Evolutionary conservation across 2,113 vertebrate species (phyloP), one percentile per base, ranked within the genome.

Genomic region (Sinocyclocheilus rhinocerous): DNA sequence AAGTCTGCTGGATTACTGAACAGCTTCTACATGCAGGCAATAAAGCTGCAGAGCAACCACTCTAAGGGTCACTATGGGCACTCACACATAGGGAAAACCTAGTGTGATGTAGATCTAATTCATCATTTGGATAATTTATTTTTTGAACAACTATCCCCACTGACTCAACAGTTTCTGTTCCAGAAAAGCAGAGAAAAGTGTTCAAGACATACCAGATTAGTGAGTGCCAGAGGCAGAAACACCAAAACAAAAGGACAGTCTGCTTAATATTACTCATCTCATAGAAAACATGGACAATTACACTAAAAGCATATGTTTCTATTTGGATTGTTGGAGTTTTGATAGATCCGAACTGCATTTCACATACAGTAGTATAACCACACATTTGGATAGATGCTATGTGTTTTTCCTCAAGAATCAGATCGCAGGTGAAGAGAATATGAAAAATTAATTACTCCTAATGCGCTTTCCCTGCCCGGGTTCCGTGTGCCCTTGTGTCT

Each of bases 381-480:
- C 24, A 59, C 11, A 84, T 42, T 20, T 16, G 24, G 18, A 29
- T 33, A 52, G 63, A 73, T 79, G 65, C 29, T 12, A 20, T 69
- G 61, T 22, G n/a, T 48, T 82, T 78, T 20, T 80, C 39, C 63
- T 36, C 3, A 72, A 86, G 22, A 73, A 84, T 81, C 88, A n/a
- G 48, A 57, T 85, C 85, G 63, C 83, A 89, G 85, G 85, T 86
- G 76, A 87, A 63, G 50, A 83, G 84, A 87, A 88, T 86, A 82
- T 86, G 42, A 88, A 83, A 87, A 87, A 87, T 87, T 87, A 90
- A 90, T 88, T 88, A 90, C 87, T 84, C 85, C 67, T 89, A 88
- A 87, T 90, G 83, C 76, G 75, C 70, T 76, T 76, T 84, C 39
- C 78, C 85, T 61, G 29, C 55, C 63, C 65, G 3, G 13, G 36